A percentile compares a stretch with the other conserved stretches of the same genome.
These are phyloP conservation scores for Styela plicata DNA, from an alignment of 23 tunicate species.

Conservation along the genomic window DNA sequence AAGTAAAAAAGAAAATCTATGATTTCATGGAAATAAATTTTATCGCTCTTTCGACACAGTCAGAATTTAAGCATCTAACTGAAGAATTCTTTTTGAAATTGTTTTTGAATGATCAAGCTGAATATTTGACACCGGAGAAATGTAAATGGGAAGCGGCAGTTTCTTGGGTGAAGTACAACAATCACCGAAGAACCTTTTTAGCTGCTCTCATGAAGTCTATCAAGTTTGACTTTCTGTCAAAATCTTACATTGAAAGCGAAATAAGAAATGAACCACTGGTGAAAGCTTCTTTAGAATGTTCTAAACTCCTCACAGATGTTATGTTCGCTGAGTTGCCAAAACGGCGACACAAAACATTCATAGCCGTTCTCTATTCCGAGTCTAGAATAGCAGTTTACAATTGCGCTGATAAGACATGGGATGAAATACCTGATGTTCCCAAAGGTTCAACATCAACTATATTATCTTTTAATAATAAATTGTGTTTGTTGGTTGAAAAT, in stretches of 20 bases:
- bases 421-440: background rate
- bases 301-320: background rate
- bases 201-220: background rate
- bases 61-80: background rate
- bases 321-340: background rate
- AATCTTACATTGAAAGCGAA: background rate
- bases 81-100: background rate
- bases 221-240: background rate
- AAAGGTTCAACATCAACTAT: background rate
- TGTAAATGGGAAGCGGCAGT: background rate
- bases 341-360: background rate
- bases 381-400: background rate
- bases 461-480: background rate
- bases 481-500: background rate
- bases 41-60: background rate
- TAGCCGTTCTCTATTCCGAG: background rate
- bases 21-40: background rate
- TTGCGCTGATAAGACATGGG: background rate
- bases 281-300: background rate
- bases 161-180: background rate
- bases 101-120: background rate
- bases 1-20: background rate
- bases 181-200: background rate
- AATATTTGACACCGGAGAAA: background rate
- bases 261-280: background rate